Base-by-base conservation (phyloP, 2,888 invertebrate genomes). In the Heliothis peltigera region DNA sequence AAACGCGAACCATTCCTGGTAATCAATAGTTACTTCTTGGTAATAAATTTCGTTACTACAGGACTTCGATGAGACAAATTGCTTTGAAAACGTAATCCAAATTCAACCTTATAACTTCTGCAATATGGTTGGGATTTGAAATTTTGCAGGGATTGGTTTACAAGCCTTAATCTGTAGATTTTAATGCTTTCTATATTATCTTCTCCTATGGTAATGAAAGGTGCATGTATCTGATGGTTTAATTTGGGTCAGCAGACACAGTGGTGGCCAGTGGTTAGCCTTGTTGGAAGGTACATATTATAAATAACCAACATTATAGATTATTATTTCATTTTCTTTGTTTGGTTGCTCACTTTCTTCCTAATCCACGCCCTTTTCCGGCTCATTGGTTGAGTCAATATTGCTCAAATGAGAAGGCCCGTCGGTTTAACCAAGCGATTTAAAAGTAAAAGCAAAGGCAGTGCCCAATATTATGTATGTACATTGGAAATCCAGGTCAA, bases 21-120 rank as follows among this genome's bases (percentile, higher is more conserved):
- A 88, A 90, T 89, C 89, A 86, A 87, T 84, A 85, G 82, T 87
- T 91, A 90, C 91, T 89, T 89, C 82, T 82, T 77, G 70, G 84
- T 83, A 83, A 89, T 91, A 91, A 91, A 91, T 91, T 87, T 85
- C 71, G 72, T 75, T 80, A 75, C 75, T 80, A 82, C 81, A 84
- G 85, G 80, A 83, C 80, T 81, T 70, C 69, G 70, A 60, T 60
- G 70, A 81, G 80, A 82, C 83, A 82, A 84, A 84, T 80, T 71
- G 68, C 74, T 62, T 56, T 49, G 35, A 25, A 64, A 47, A 43
- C 47, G 3, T 68, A 60, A 66, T 42, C 32, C 1, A 79, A 73
- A 61, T 60, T 61, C 47, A 49, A 75, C 82, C 78, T 71, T 84
- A 75, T 57, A 19, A 0, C 4, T 46, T 28, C 18, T 5, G 18